Conservation (phyloP, 2,797 vertebrate genomes). For the Acipenser ruthenus region DNA sequence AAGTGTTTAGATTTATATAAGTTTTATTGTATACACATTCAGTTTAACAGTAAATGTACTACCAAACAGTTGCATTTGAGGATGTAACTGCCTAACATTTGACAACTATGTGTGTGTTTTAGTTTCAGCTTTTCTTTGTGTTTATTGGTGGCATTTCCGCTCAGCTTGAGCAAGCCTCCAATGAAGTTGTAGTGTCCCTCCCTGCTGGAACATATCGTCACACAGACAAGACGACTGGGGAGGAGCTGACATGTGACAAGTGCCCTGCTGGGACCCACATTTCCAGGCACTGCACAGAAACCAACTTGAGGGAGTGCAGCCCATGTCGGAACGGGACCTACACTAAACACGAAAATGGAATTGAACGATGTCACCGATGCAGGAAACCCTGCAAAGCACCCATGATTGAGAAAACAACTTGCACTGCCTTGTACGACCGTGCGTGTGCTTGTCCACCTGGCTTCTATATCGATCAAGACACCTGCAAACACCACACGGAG, state of each 20-base stretch:
- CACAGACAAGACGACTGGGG: conserved; percentile 62
- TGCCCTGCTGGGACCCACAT: conserved; percentile 90
- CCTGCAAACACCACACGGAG: conserved; percentile 64
- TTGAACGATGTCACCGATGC: conserved; percentile 81
- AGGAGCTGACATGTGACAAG: conserved; percentile 79
- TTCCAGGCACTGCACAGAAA: conserved; percentile 74
- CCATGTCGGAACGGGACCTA: conserved; percentile 73
- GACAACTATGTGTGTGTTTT: conserved; percentile 16
- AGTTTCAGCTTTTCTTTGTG: conserved; percentile 67
- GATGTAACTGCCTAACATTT: neutral
- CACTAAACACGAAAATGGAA: conserved; percentile 82
- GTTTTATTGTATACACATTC: too few species aligned
- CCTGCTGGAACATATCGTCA: conserved; percentile 73
- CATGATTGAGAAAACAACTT: conserved; percentile 70
- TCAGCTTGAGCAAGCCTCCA: conserved; percentile 51
- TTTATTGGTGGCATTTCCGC: conserved; percentile 55
- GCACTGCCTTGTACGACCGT: conserved; percentile 75
- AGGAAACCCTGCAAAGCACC: conserved; percentile 61
- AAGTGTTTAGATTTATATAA: too few species aligned
- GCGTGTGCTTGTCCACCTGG: conserved; percentile 75
- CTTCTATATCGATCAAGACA: conserved; percentile 55
- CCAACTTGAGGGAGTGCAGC: conserved; percentile 75
- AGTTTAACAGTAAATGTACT: too few species aligned
- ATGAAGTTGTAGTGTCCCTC: conserved; percentile 52
- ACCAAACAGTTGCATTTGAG: too few species aligned